Base-by-base conservation (phyloP, 2,888 invertebrate genomes). In the Tyria jacobaeae region DNA sequence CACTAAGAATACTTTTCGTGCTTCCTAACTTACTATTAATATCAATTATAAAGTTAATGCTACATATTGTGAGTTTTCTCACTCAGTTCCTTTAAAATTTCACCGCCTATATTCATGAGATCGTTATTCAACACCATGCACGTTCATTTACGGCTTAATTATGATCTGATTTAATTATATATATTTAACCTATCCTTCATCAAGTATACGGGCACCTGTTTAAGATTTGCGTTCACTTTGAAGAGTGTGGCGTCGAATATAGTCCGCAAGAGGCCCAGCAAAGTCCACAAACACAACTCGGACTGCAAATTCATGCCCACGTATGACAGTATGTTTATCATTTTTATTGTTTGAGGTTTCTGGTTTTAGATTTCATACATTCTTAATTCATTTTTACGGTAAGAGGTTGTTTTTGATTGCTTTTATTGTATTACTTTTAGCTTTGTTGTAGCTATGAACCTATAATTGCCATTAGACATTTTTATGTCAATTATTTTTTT, bases 171-270 rank as follows among this genome's bases (percentile, higher is more conserved):
- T 50, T 39, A 27, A 49, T 62, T 64, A 60, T 64, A 61, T 44
- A 63, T 62, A 61, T 64, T 63, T 47, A 69, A 71, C 65, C 62
- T 60, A 69, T 75, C 71, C 63, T 62, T 79, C 75, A 70, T 62
- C 76, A 57, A 31, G 15, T 44, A 27, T 44, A 60, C 63, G 51
- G 51, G 75, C 77, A 92, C 94, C 92, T 94, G 92, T 78, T 94
- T 92, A 66, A 95, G 84, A 85, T 95, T 94, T 60, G 92, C 87
- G 73, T 94, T 93, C 53, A 95, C 89, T 85, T 94, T 92, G 78
- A 95, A 94, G 62, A 95, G 87, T 1, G 95, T 94, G 14, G 94
- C 93, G 74, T 95, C 95, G 68, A 95, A 94, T 57, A 94, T 92
- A 1, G 94, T 94, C 53, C 91, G 83, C 67, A 93, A 71, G 34